A percentile compares a stretch with the other conserved stretches of the same genome.
Evolutionary conservation across 2,113 vertebrate species (phyloP).

Genomic region (chimpanzee (Pan troglodytes)): NHGRI_mPanTro3-v2.1_pri NC_072411.2:61728501-61729000

Average conservation of each 20-base stretch:
- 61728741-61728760: background rate
- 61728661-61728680: background rate
- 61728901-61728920: background rate
- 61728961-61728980: no score
- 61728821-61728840: background rate
- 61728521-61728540: background rate
- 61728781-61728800: background rate
- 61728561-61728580: background rate
- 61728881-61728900: background rate
- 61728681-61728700: slow-evolving; percentile 7
- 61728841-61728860: slow-evolving; percentile 5
- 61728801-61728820: background rate
- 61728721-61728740: background rate
- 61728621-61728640: background rate
- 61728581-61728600: background rate
- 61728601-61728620: background rate
- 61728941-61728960: no score
- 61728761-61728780: background rate
- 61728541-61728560: background rate
- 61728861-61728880: background rate
- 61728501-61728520: background rate
- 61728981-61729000: no score
- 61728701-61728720: background rate
- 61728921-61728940: background rate
- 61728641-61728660: slow-evolving; percentile 13